Base-by-base conservation (phyloP, 2,888 invertebrate species). In the Pollenia labialis region DNA sequence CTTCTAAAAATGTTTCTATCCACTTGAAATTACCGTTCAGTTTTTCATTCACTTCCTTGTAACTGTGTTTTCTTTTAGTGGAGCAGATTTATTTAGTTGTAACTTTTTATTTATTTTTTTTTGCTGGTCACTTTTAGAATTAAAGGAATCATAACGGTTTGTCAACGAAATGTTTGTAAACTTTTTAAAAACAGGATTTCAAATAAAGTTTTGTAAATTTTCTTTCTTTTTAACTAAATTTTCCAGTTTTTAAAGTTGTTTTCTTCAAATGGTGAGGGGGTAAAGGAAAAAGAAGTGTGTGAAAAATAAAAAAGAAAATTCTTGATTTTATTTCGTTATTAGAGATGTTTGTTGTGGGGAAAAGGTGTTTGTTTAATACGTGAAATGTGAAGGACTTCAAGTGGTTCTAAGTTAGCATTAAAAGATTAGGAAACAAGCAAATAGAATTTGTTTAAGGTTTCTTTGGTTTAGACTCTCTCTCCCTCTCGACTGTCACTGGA, bases 131-230 rank as follows among this genome's bases (percentile, higher is more conserved):
- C 56, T 32, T 64, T 64, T 44, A 23, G 32, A 81, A 74, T 74
- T 76, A 58, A 87, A 81, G 52, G 81, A 87, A 87, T 87, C 74
- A 84, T 84, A 84, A 87, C 87, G 87, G 87, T 84, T 84, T 87
- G 87, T 87, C 84, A 84, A 84, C 72, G 64, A 77, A 84, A 74
- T 69, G 32, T 69, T 54, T 56, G 52, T 83, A 54, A 76, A 48
- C 56, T 68, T 81, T 52, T 74, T n/a, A 40, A 71, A 81, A 87
- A 87, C 84, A 74, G 84, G 84, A 84, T 87, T 81, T 75, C 81
- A 60, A 69, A 77, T 84, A 81, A 52, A 74, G 87, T 84, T 86
- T 74, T 52, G 12, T 9, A 62, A 14, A 16, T 54, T 60, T 58
- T 69, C 46, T 16, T 32, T 72, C 16, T 54, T 46, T 42, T 1